Base-by-base conservation (phyloP, 2,797 vertebrate genomes). In the Bovichtus diacanthus region DNA sequence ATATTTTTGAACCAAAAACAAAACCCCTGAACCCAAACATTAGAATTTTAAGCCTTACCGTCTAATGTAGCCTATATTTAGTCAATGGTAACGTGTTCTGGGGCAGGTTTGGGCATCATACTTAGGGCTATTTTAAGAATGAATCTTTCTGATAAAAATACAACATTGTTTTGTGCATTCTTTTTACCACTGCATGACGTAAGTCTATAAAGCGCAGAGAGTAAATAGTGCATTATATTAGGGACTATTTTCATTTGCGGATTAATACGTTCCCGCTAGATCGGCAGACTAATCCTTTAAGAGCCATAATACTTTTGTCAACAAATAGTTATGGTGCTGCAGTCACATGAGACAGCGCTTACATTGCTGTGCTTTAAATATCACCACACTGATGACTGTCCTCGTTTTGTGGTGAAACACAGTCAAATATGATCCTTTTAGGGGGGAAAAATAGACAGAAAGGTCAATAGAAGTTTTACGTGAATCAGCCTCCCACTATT, bases 311-410 rank as follows among this genome's bases (percentile, higher is more conserved):
- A 47, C 23, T 23, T 67, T 43, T 31, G 9, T 34, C 46, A 54
- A 68, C 73, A 75, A 53, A 60, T 29, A 60, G 19, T 29, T 43
- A 12, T 10, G 19, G 10, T 41, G n/a, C 23, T 56, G 34, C 43
- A 69, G 19, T 63, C 34, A 29, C 15, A 21, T 29, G 49, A 55
- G 15, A 34, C 29, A 34, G 8, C 1, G 9, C 18, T 31, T 50
- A n/a, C 15, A 11, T 44, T 36, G 9, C 12, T 25, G 19, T 59
- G 15, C 15, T 19, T 50, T 50, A 58, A 50, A 64, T n/a, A 56
- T 12, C 18, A 31, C 9, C 10, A 25, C 7, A 12, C 11, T 25
- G 15, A 13, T 16, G 16, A 56, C 8, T n/a, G 10, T 50, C 5
- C 21, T 15, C 63, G 8, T 43, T 39, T 39, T 19, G 23, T n/a